Evolutionary conservation across 92 coral and sea anemone genomes (phyloP), one percentile per base, ranked within the genome.

Genomic region (Ricordea florida): DNA sequence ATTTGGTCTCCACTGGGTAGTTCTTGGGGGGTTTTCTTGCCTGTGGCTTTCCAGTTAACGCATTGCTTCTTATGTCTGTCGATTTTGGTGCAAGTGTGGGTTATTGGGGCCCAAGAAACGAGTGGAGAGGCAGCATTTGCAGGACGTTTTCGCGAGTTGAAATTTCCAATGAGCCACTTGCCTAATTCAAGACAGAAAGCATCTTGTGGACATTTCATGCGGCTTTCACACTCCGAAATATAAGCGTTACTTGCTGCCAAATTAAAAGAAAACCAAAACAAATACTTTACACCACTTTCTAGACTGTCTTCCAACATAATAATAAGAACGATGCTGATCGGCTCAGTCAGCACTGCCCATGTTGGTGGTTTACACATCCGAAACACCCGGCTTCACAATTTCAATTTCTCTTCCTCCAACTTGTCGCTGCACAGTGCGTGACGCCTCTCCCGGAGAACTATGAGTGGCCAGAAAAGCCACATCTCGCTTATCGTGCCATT

Each of bases 241-340:
- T 51, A 63, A 5, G 59, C 64, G 72, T 72, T 81, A 31, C n/a
- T n/a, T n/a, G n/a, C n/a, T n/a, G n/a, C n/a, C n/a, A n/a, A n/a
- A n/a, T n/a, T n/a, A n/a, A n/a, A 72, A 10, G 74, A 24, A 55
- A 24, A 82, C 88, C 82, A 82, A 24, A 82, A 82, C 16, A 82
- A 43, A 24, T 82, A 82, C 36, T 43, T 50, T n/a, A 65, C 74
- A 82, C 82, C 82, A 74, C 35, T 82, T 62, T n/a, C n/a, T n/a
- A n/a, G n/a, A n/a, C n/a, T n/a, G n/a, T n/a, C n/a, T n/a, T n/a
- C n/a, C n/a, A n/a, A n/a, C n/a, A n/a, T n/a, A n/a, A n/a, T n/a
- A n/a, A n/a, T n/a, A n/a, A n/a, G n/a, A n/a, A n/a, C n/a, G n/a
- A n/a, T n/a, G n/a, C n/a, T n/a, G n/a, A n/a, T n/a, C n/a, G n/a